These are phyloP conservation scores for Orthosia incerta DNA, from an alignment of 2,888 invertebrate species.

Conservation along the genomic window DNA sequence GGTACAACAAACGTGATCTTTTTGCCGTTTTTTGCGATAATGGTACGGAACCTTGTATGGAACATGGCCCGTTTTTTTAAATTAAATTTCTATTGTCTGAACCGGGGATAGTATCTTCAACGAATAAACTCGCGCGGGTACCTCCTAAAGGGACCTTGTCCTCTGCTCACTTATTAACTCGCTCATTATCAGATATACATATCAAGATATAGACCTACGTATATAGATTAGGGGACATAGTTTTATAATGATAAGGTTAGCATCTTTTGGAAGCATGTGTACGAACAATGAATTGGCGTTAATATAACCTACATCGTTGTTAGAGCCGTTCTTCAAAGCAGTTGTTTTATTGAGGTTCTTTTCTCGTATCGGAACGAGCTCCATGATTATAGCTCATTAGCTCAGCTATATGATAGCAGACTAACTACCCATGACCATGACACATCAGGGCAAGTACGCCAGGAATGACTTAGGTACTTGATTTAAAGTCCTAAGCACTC, in stretches of 20 bases:
- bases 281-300: not conserved
- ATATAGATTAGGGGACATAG: not conserved
- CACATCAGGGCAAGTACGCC: no score
- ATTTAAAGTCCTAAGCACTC: no score
- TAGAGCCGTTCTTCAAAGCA: not conserved
- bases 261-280: slow-evolving; percentile 4
- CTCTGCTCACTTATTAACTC: not conserved
- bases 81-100: not conserved
- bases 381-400: not conserved
- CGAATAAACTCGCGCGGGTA: not conserved
- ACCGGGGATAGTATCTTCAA: not conserved
- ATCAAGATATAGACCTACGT: slow-evolving; percentile 3
- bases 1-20: no score
- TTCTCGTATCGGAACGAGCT: not conserved
- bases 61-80: no score
- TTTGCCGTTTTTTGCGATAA: no score
- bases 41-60: no score
- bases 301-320: no score
- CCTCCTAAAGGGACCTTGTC: not conserved
- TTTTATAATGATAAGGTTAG: not conserved
- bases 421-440: no score
- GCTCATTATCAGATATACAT: slow-evolving; percentile 4
- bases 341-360: not conserved
- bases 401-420: no score
- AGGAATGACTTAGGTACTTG: no score